A percentile compares a stretch with the other conserved stretches of the same genome.
These are phyloP conservation scores for Sus scrofa DNA, from an alignment of 2,113 vertebrate species.

Conservation along the genomic window DNA sequence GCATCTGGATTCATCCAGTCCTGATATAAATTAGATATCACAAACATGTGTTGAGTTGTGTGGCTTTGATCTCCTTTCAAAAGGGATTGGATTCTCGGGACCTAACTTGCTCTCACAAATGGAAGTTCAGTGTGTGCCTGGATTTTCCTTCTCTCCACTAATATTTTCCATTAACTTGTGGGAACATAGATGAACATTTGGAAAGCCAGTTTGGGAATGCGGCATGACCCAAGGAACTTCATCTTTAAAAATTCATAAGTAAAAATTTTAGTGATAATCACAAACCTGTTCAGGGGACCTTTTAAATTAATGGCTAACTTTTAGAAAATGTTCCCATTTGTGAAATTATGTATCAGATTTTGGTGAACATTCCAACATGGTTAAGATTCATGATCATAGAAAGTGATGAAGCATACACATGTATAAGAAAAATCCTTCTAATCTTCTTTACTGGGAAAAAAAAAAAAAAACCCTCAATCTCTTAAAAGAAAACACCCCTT, in stretches of 20 bases:
- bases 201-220: not conserved
- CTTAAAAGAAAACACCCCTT: not conserved
- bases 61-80: constrained; percentile 68
- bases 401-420: not conserved
- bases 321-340: not conserved
- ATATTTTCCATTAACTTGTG: constrained; percentile 63
- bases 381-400: not conserved
- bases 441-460: not conserved
- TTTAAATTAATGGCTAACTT: not conserved
- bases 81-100: constrained; percentile 37
- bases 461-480: not conserved
- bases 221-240: not conserved
- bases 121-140: constrained; percentile 35
- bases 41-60: constrained; percentile 63
- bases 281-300: not conserved
- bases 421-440: not conserved
- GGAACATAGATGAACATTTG: not conserved
- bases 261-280: not conserved
- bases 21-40: constrained; percentile 68
- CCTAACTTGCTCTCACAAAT: constrained; percentile 55
- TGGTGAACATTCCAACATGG: not conserved
- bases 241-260: constrained; percentile 28
- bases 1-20: constrained; percentile 75
- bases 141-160: constrained; percentile 48
- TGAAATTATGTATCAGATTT: not conserved